Conservation (phyloP, 2,113 vertebrate genomes). For the Onychostoma macrolepis region DNA sequence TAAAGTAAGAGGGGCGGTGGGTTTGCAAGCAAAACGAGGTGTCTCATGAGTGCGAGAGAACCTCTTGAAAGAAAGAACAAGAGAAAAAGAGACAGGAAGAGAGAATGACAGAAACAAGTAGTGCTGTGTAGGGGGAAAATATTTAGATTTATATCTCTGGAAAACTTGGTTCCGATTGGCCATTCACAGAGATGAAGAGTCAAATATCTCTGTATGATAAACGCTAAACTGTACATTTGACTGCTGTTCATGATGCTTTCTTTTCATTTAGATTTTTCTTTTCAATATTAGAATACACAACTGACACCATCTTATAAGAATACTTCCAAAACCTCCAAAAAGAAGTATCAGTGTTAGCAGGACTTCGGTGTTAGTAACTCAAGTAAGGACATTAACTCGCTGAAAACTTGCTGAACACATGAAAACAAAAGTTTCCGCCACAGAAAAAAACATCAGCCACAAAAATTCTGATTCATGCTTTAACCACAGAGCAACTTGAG, state of each 20-base stretch:
- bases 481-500: conserved; percentile 54
- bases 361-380: neutral
- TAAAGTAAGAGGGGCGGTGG: conserved; percentile 66
- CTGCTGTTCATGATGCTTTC: neutral
- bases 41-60: conserved; percentile 56
- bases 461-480: conserved; percentile 47
- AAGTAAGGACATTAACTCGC: neutral
- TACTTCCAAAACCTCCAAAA: neutral
- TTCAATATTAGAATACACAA: neutral
- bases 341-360: neutral
- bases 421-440: conserved; percentile 23
- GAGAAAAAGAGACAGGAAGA: neutral
- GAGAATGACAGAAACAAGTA: neutral
- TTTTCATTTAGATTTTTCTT: neutral
- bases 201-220: neutral
- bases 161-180: neutral
- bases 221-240: neutral
- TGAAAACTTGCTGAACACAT: neutral
- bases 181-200: neutral
- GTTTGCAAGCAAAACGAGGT: conserved; percentile 69
- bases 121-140: neutral
- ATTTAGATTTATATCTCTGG: neutral
- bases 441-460: conserved; percentile 29
- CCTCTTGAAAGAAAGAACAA: conserved; percentile 7
- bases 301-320: neutral